A percentile compares a stretch with the other conserved stretches of the same genome.
Evolutionary conservation across 2,113 vertebrate genomes (phyloP).

Genomic region (Mobula birostris): DNA sequence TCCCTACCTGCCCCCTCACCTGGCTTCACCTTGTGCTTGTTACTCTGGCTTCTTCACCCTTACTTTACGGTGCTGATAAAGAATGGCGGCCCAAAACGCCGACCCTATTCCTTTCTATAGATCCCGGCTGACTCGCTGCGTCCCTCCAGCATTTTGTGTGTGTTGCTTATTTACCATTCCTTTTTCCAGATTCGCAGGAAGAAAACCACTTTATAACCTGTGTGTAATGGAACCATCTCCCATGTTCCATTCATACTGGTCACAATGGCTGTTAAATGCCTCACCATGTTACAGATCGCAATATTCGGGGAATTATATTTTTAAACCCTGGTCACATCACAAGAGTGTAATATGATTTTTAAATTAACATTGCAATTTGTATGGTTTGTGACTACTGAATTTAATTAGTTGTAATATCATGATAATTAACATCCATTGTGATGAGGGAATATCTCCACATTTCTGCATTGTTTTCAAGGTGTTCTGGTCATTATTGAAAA

Average conservation of each 20-base stretch:
- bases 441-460: background rate
- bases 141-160: background rate
- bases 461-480: background rate
- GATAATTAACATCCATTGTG: background rate
- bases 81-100: too few relatives aligned
- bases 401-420: background rate
- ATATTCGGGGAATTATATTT: background rate
- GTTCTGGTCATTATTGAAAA: background rate
- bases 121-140: too few relatives aligned
- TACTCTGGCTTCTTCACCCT: too few relatives aligned
- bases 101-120: too few relatives aligned
- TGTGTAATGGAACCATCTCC: background rate
- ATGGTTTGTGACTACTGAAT: background rate
- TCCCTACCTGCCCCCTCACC: too few relatives aligned
- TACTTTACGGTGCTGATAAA: too few relatives aligned
- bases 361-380: background rate
- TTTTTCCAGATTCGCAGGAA: background rate
- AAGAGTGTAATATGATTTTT: background rate
- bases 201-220: slow-evolving; percentile 5
- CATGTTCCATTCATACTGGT: background rate
- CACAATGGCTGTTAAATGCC: background rate
- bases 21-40: too few relatives aligned
- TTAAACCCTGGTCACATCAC: background rate
- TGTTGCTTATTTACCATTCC: background rate
- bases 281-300: background rate